phyloP scores from a whole-genome alignment of 2,797 vertebrate genomes.

The Enteromius fasciolatus region DNA sequence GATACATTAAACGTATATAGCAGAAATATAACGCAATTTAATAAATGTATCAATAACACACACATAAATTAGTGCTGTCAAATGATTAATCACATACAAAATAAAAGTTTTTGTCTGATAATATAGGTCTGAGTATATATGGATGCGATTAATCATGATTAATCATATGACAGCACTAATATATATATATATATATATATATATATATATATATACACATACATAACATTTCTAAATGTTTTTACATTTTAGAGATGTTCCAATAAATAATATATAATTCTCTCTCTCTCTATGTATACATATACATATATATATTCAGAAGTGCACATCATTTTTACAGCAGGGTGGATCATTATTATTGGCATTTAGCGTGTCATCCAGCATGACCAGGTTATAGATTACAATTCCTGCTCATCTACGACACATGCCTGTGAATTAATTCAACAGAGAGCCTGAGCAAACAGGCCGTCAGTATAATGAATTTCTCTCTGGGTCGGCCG shows the following conservation, averaged over 20 bases:
- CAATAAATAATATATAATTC: not conserved
- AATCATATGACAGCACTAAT: too few species aligned
- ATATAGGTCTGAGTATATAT: too few species aligned
- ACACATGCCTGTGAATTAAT: constrained; percentile 43
- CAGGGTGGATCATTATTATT: not conserved
- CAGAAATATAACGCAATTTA: not conserved
- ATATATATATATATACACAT: too few species aligned
- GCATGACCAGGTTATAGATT: constrained; percentile 33
- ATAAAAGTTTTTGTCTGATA: too few species aligned
- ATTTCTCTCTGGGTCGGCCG: constrained; percentile 65
- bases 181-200: too few species aligned
- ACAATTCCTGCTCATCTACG: constrained; percentile 6
- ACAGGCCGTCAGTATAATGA: constrained; percentile 70
- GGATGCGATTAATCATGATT: too few species aligned
- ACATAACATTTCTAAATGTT: too few species aligned
- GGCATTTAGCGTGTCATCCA: constrained; percentile 27
- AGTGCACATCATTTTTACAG: not conserved
- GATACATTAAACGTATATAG: too few species aligned
- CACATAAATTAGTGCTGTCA: not conserved
- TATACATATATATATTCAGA: not conserved
- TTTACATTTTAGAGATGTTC: not conserved
- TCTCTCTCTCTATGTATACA: not conserved
- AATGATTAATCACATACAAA: too few species aligned
- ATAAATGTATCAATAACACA: not conserved
- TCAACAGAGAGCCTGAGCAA: constrained; percentile 35